Evolutionary conservation across 1,140 invertebrate genomes (phyloP).

Genomic region (Leptinotarsa defecta): DNA sequence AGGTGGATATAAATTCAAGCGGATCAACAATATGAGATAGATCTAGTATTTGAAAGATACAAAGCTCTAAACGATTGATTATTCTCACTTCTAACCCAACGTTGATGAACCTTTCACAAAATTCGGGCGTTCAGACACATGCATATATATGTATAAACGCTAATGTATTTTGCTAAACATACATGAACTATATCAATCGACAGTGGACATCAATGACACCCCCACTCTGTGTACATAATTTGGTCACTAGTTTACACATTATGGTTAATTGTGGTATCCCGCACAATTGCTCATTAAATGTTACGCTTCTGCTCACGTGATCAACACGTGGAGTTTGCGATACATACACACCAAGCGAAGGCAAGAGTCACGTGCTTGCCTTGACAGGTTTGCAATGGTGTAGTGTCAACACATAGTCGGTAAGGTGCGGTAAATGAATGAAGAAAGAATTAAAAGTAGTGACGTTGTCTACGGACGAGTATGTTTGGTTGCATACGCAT

Average conservation of each 20-base stretch:
- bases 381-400: conserved; percentile 6
- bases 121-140: not conserved
- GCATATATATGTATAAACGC: conserved; percentile 12
- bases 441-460: not conserved
- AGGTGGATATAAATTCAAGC: too few relatives aligned
- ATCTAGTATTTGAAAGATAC: not conserved
- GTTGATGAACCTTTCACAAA: conserved; percentile 16
- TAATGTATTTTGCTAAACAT: conserved; percentile 44
- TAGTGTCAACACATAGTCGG: not conserved
- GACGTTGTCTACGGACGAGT: not conserved
- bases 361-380: conserved; percentile 17
- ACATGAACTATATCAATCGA: conserved; percentile 53
- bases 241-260: conserved; percentile 57
- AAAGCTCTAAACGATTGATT: not conserved
- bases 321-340: conserved; percentile 46
- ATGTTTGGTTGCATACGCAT: conserved; percentile 23
- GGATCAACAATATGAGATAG: not conserved
- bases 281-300: conserved; percentile 55
- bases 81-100: not conserved
- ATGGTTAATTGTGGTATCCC: conserved; percentile 56
- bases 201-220: conserved; percentile 49
- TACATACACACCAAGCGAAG: conserved; percentile 22
- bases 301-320: conserved; percentile 52
- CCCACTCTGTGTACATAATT: conserved; percentile 53
- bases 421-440: not conserved